A percentile compares a stretch with the other conserved stretches of the same genome.
Evolutionary conservation across 2,888 invertebrate species (phyloP).

Genomic region (Tetanocera ferruginea): DNA sequence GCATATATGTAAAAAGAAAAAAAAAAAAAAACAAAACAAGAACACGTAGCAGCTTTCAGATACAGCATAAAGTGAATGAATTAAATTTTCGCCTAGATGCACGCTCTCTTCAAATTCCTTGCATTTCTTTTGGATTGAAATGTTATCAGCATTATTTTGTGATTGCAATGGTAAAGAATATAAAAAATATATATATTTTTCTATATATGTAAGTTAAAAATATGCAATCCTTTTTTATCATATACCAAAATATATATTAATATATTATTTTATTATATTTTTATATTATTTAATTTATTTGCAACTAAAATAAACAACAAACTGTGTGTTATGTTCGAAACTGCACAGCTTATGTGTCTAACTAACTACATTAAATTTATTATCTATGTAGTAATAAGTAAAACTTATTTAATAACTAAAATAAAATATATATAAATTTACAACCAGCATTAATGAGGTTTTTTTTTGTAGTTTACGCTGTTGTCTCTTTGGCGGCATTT

Average conservation of each 20-base stretch:
- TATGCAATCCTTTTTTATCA: neutral
- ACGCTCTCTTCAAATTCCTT: too few species aligned
- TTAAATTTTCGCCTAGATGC: too few species aligned
- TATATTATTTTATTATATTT: neutral
- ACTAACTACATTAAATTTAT: neutral
- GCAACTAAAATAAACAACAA: neutral
- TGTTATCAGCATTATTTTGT: neutral
- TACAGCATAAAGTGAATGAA: too few species aligned
- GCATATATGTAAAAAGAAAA: too few species aligned
- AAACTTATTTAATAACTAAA: too few species aligned
- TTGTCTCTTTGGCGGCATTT: constrained; percentile 46
- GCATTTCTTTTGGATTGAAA: neutral
- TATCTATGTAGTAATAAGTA: neutral
- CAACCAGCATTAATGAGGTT: neutral
- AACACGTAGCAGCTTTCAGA: too few species aligned
- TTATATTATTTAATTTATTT: neutral
- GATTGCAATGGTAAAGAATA: neutral
- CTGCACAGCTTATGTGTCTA: neutral
- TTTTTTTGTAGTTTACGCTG: neutral
- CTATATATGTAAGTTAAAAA: neutral
- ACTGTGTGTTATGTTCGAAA: constrained; percentile 1
- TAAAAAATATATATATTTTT: neutral
- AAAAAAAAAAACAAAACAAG: too few species aligned
- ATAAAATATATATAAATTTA: constrained; percentile 44
- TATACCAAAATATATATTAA: neutral